These are phyloP conservation scores for Dicerorhinus sumatrensis DNA, from an alignment of 2,113 vertebrate species.

Conservation along the genomic window DNA sequence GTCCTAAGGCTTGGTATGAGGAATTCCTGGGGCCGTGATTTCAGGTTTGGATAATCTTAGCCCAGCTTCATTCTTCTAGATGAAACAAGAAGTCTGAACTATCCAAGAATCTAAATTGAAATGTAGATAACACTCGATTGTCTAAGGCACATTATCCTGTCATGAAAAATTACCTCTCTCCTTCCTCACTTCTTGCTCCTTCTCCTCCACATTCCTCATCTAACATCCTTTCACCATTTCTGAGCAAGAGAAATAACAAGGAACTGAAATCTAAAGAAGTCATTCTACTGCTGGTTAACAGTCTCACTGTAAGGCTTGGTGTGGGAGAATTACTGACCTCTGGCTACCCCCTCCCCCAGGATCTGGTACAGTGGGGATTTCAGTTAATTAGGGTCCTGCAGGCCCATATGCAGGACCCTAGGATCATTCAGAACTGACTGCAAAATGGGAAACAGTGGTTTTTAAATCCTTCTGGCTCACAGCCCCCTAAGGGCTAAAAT, in stretches of 20 bases:
- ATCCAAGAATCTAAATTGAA: constrained; percentile 38
- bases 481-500: not conserved
- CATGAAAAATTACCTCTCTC: not conserved
- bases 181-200: not conserved
- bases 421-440: not conserved
- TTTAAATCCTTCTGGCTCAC: not conserved
- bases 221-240: constrained; percentile 26
- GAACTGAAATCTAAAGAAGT: constrained; percentile 36
- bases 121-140: not conserved
- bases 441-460: constrained; percentile 15
- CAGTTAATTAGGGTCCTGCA: not conserved
- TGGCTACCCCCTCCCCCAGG: not conserved
- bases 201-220: not conserved
- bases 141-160: not conserved
- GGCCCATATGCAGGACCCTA: not conserved
- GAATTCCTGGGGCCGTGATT: not conserved
- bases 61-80: not conserved
- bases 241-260: constrained; percentile 59
- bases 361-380: not conserved
- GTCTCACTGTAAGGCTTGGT: not conserved
- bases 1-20: not conserved
- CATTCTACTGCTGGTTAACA: not conserved
- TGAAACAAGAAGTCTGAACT: constrained; percentile 40
- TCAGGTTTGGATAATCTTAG: not conserved
- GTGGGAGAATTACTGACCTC: not conserved